These are phyloP conservation scores for Oopsacas minuta DNA, from an alignment of 37 sponge, comb jelly and placozoan genomes.

Conservation along the genomic window DNA sequence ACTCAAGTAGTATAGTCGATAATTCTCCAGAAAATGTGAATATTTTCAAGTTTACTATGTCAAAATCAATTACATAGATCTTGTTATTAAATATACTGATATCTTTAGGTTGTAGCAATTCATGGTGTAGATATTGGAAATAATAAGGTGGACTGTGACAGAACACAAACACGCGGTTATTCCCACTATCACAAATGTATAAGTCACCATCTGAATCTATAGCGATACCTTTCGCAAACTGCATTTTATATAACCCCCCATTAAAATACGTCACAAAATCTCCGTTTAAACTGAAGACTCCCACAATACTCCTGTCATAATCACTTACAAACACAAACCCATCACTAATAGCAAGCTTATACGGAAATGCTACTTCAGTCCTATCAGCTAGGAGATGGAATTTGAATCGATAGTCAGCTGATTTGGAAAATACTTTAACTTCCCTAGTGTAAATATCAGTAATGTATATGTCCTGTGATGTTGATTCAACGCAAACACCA, in stretches of 20 bases:
- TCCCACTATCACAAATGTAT: neutral
- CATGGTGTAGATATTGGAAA: neutral
- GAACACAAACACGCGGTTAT: neutral
- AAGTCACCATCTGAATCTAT: neutral
- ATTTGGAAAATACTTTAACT: neutral
- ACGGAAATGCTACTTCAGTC: neutral
- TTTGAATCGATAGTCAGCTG: neutral
- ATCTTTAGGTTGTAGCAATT: neutral
- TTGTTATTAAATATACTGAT: neutral
- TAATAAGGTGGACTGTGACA: neutral
- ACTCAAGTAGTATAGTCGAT: neutral
- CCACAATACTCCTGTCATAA: neutral
- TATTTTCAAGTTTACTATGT: neutral
- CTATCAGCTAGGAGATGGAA: neutral
- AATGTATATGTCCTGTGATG: neutral
- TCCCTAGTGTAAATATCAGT: neutral
- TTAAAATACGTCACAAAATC: neutral
- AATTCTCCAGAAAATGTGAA: neutral
- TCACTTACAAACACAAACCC: neutral
- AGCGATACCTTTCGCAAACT: neutral
- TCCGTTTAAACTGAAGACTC: neutral
- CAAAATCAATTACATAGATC: neutral
- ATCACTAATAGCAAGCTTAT: neutral
- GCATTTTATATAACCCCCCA: neutral
- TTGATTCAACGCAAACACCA: neutral